These are phyloP conservation scores for Enteromius radiatus DNA, from an alignment of 2,797 vertebrate genomes.

Conservation along the genomic window DNA sequence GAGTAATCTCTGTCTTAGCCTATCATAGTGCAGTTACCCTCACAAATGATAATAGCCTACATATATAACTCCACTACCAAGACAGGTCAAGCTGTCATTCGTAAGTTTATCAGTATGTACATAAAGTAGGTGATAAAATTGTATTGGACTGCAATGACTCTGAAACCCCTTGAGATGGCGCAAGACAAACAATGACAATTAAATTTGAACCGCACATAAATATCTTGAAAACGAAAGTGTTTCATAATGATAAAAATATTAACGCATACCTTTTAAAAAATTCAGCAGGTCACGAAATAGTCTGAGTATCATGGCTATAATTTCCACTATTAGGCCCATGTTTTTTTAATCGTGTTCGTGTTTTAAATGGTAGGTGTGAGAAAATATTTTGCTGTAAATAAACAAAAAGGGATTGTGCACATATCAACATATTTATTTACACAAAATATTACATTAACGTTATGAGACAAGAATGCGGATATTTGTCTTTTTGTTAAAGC, in stretches of 20 bases:
- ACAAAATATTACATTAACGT: too few relatives aligned
- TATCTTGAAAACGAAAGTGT: background rate
- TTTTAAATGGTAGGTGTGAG: background rate
- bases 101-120: conserved; percentile 1
- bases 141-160: background rate
- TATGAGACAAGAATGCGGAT: background rate
- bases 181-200: background rate
- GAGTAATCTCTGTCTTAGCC: too few relatives aligned
- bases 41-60: background rate
- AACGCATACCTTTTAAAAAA: background rate
- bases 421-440: background rate
- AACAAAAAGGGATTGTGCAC: background rate
- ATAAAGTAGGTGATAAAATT: background rate
- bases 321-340: background rate
- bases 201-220: background rate
- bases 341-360: background rate
- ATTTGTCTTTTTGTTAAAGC: background rate
- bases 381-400: background rate
- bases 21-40: too few relatives aligned
- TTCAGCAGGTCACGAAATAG: background rate
- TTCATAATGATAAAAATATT: background rate
- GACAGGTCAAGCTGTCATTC: background rate
- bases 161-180: background rate
- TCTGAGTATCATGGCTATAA: background rate
- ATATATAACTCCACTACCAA: background rate